phyloP scores from a whole-genome alignment of 2,888 invertebrate species.

The Strigamia transsilvanica region DNA sequence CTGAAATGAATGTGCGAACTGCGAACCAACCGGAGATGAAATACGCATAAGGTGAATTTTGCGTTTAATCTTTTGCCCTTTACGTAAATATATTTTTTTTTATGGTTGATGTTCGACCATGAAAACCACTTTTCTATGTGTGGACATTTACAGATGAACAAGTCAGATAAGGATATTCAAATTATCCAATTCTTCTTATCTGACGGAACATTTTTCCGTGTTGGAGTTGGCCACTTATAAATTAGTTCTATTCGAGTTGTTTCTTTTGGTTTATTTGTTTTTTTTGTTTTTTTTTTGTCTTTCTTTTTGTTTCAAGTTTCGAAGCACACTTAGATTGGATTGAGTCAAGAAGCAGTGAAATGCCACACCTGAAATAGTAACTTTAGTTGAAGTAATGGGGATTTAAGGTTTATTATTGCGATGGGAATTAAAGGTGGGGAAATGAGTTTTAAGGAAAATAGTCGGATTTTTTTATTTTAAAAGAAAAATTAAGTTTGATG shows the following conservation, averaged over 20 bases:
- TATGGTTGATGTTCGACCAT: conserved; percentile 2
- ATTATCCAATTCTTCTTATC: conserved; percentile 34
- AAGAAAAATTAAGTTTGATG: no score
- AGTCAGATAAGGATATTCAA: conserved; percentile 43
- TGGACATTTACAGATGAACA: conserved; percentile 24
- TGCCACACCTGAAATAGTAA: conserved; percentile 1
- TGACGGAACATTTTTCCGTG: conserved; percentile 17
- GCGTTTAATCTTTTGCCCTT: conserved; percentile 41
- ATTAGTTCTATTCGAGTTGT: conserved; percentile 30
- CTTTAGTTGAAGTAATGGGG: background rate
- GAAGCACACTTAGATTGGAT: background rate
- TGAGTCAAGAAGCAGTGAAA: background rate
- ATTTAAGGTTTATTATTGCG: background rate
- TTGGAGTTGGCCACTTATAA: conserved; percentile 33
- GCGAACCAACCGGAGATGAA: background rate
- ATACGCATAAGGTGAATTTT: conserved; percentile 27
- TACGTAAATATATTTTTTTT: conserved; percentile 29
- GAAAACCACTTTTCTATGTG: conserved; percentile 32
- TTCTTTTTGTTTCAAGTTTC: background rate
- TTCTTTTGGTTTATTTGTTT: background rate
- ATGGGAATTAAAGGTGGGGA: background rate
- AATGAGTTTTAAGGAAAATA: no score
- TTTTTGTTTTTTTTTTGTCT: background rate
- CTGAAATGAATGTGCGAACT: conserved; percentile 29
- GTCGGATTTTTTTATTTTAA: no score